Conservation (phyloP, 2,888 invertebrate genomes). For the Antheraea yamamai region DNA sequence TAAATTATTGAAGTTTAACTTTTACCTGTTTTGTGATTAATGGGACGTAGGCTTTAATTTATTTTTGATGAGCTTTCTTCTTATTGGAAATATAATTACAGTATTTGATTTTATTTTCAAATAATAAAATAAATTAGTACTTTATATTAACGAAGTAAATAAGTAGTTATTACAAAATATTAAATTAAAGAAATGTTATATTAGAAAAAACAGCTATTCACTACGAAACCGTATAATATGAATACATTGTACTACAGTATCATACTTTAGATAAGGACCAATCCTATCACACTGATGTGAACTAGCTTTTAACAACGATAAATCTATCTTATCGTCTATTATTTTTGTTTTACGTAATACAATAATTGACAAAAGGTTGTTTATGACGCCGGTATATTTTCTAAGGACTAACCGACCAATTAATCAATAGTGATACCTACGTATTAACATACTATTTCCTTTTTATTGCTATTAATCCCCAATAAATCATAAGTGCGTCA, state of each 20-base stretch:
- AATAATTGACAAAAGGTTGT: background rate
- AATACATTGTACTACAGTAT: background rate
- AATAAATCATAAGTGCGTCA: background rate
- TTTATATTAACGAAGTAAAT: background rate
- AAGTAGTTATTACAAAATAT: background rate
- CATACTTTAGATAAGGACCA: background rate
- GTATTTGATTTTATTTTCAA: background rate
- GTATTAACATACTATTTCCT: background rate
- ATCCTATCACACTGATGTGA: background rate
- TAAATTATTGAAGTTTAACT: background rate
- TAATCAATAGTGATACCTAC: background rate
- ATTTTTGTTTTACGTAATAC: background rate
- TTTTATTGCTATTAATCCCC: background rate
- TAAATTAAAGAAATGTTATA: background rate
- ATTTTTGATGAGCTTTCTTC: no score
- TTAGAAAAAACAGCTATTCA: background rate
- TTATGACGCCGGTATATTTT: constrained; percentile 1
- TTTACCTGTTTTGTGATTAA: no score
- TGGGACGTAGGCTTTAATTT: no score
- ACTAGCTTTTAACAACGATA: constrained; percentile 1
- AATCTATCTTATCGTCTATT: constrained; percentile 1
- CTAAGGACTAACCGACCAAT: background rate
- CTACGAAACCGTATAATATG: background rate
- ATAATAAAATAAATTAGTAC: background rate
- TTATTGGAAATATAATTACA: background rate